Evolutionary conservation across 2,797 vertebrate species (phyloP).

Genomic region (Peromyscus aztecus): DNA sequence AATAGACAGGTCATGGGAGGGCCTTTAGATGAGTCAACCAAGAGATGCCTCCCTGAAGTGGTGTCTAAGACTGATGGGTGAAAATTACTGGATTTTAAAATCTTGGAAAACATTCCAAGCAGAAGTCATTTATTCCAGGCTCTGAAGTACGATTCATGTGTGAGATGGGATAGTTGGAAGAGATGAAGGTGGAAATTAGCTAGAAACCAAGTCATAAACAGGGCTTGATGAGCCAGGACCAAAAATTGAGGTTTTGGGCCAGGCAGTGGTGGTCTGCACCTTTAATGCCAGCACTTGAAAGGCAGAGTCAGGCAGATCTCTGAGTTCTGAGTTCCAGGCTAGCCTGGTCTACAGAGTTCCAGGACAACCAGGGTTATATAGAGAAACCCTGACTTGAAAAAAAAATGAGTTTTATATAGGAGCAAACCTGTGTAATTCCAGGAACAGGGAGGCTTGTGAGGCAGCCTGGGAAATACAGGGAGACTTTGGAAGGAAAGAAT

Average conservation of each 20-base stretch:
- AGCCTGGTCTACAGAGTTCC: background rate
- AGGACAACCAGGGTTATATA: background rate
- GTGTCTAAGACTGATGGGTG: background rate
- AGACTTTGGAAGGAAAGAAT: background rate
- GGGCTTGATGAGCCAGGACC: background rate
- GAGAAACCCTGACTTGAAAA: background rate
- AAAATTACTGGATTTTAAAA: constrained; percentile 33
- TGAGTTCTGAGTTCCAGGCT: background rate
- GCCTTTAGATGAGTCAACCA: background rate
- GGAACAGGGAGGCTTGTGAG: background rate
- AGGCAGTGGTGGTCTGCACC: background rate
- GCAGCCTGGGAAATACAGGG: background rate
- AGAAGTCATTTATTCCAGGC: background rate
- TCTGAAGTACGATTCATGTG: background rate
- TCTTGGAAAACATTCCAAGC: background rate
- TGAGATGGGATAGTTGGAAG: background rate
- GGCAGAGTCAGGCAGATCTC: background rate
- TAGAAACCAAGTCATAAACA: background rate
- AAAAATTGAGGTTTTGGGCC: background rate
- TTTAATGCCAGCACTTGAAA: background rate
- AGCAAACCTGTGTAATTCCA: background rate
- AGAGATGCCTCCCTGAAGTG: background rate
- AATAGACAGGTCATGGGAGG: background rate
- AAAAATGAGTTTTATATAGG: background rate
- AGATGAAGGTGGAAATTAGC: background rate